Evolutionary conservation across 2,888 invertebrate species (phyloP).

Genomic region (Latrodectus hesperus): DNA sequence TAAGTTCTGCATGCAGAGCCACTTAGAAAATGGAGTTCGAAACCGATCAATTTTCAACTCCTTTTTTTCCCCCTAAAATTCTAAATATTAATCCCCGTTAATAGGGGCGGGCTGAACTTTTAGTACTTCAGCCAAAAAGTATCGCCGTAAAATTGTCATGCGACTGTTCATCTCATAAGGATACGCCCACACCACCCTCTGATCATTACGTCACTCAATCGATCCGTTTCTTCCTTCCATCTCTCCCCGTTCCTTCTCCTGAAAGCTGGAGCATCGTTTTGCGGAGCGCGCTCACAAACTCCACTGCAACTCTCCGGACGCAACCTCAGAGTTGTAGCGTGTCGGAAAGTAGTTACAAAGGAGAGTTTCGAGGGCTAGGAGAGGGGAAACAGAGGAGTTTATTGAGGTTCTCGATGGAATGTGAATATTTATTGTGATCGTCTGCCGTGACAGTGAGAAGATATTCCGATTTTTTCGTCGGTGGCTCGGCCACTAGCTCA

Average conservation of each 20-base stretch:
- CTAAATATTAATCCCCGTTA: not conserved
- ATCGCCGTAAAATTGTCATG: not conserved
- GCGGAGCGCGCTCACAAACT: not conserved
- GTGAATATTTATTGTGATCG: conserved; percentile 5
- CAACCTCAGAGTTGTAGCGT: not conserved
- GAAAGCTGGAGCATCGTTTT: conserved; percentile 2
- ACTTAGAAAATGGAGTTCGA: too few species aligned
- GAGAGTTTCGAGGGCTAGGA: not conserved
- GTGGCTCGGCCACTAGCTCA: not conserved
- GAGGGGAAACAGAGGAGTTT: not conserved
- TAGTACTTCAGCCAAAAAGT: not conserved
- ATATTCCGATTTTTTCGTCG: not conserved
- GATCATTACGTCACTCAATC: not conserved
- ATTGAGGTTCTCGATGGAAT: not conserved
- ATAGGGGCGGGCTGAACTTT: not conserved
- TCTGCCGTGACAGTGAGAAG: conserved; percentile 2
- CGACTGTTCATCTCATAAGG: not conserved
- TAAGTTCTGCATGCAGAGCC: too few species aligned
- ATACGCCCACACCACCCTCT: not conserved
- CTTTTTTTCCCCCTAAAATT: too few species aligned
- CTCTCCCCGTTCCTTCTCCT: not conserved
- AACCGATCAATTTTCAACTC: too few species aligned
- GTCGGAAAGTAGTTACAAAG: not conserved
- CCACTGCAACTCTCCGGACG: not conserved
- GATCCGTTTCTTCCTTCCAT: not conserved